Evolutionary conservation across 1,140 invertebrate species (phyloP), one percentile per base, ranked within the genome.

Genomic region (Ostrea edulis): DNA sequence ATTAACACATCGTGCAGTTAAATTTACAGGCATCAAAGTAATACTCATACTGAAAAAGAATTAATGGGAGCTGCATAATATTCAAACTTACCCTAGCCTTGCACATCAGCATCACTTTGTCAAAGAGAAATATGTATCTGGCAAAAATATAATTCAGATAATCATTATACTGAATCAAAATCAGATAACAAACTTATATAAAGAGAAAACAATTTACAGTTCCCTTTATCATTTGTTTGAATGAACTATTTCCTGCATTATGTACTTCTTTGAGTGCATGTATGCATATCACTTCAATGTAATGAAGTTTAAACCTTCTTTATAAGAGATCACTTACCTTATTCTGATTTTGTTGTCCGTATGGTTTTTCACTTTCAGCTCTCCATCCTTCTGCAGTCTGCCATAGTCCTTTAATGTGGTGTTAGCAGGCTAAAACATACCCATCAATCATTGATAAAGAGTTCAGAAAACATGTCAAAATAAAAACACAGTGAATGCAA

Each of bases 41-140:
- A 62, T 62, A 62, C n/a, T 20, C n/a, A 7, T 62, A 20, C 55
- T 62, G 55, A 20, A 20, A 62, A 62, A 62, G 12, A 7, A 17
- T 62, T 62, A 17, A 55, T 20, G 17, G 55, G 7, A 62, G 20
- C 55, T 20, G 55, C 14, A 9, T 14, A 77, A 35, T 14, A 29
- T 35, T 44, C 25, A 35, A 55, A 96, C 96, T 96, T 92, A 97
- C 97, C 95, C 97, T 96, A 17, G 97, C 96, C 95, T 99, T 99
- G 94, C 98, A 99, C 95, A 99, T 97, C 85, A 99, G 96, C 95
- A 99, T 97, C 51, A 98, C 97, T 96, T 98, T 98, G 94, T 99
- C 98, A 95, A 99, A 99, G 51, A 99, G 97, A 95, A 99, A 99
- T 20, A 98, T 97, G 94, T 98, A 99, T 94, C 98, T 97, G 94